Evolutionary conservation across 2,888 invertebrate genomes (phyloP).

Genomic region (Cataglyphis livida): DNA sequence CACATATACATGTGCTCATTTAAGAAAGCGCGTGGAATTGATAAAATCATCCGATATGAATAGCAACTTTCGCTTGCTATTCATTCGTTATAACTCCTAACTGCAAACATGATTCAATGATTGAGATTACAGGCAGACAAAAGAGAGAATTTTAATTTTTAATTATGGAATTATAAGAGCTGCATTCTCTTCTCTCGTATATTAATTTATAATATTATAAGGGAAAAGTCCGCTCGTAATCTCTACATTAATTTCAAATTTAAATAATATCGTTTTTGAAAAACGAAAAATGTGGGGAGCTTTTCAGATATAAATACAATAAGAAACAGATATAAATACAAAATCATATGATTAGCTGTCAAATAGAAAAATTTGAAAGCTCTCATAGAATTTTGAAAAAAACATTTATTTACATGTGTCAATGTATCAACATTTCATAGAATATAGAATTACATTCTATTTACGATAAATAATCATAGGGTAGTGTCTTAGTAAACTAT

Average conservation of each 20-base stretch:
- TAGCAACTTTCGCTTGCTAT: constrained; percentile 15
- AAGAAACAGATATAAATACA: too few relatives aligned
- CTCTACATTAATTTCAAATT: not conserved
- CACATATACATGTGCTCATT: not conserved
- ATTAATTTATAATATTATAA: not conserved
- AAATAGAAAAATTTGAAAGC: too few relatives aligned
- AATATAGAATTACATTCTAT: not conserved
- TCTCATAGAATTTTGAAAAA: not conserved
- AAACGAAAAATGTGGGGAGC: not conserved
- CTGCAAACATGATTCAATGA: constrained; percentile 10
- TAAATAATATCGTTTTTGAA: not conserved
- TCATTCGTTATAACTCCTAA: not conserved
- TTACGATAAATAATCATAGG: not conserved
- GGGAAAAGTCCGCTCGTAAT: not conserved
- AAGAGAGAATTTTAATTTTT: not conserved
- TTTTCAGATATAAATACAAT: too few relatives aligned
- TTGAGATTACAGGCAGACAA: not conserved
- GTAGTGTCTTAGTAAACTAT: not conserved
- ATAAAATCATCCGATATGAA: not conserved
- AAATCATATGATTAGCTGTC: too few relatives aligned
- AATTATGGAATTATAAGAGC: not conserved
- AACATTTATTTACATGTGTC: not conserved
- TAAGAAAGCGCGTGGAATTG: constrained; percentile 29
- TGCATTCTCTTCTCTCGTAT: not conserved
- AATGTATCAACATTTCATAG: not conserved